These are phyloP conservation scores for Galbula dea DNA, from an alignment of 2,113 vertebrate species.

Conservation along the genomic window DNA sequence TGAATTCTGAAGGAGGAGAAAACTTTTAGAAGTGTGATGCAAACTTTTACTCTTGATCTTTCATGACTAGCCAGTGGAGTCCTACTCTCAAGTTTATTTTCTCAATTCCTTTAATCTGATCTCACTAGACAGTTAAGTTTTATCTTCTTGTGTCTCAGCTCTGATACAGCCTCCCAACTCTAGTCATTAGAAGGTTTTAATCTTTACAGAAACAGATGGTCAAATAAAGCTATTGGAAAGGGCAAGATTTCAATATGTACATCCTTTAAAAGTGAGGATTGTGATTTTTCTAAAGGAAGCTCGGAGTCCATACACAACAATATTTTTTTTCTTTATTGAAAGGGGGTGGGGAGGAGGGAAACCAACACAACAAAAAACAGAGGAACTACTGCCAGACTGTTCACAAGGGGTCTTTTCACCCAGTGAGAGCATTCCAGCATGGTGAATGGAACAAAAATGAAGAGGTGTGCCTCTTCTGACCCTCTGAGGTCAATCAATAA, in stretches of 20 bases:
- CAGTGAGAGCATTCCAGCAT: not conserved
- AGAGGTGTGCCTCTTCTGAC: not conserved
- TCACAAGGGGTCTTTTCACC: not conserved
- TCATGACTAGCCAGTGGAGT: not conserved
- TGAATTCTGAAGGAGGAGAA: not conserved
- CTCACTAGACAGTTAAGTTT: not conserved
- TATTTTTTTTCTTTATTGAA: not conserved
- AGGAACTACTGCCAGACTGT: not conserved
- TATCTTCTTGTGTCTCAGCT: not conserved
- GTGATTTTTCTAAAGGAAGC: constrained; percentile 22
- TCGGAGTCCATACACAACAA: not conserved
- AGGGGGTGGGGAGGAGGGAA: not conserved
- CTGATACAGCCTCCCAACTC: not conserved
- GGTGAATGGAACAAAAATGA: not conserved
- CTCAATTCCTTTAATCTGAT: not conserved
- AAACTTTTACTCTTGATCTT: not conserved
- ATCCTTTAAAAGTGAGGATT: constrained; percentile 19
- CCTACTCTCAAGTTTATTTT: not conserved
- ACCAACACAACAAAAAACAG: too few relatives aligned
- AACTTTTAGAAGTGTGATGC: not conserved
- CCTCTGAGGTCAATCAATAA: not conserved
- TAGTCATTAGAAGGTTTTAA: constrained; percentile 12
- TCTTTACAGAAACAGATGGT: constrained; percentile 24
- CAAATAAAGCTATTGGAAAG: not conserved
- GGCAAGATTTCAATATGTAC: not conserved